These are phyloP conservation scores for Zootoca vivipara DNA, from an alignment of 2,113 vertebrate genomes.

Conservation along the genomic window DNA sequence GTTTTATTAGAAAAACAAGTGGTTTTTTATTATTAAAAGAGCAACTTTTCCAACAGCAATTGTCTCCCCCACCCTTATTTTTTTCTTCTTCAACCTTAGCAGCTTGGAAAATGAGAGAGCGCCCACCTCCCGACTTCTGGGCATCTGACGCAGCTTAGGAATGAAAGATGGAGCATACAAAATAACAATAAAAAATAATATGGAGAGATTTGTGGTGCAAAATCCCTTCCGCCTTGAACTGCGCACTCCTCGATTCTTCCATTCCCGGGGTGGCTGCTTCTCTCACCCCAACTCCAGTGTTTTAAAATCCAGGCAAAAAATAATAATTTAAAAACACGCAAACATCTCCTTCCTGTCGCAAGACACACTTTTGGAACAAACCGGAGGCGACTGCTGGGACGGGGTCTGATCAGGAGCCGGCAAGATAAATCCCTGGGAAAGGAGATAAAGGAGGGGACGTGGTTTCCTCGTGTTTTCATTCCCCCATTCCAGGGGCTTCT, in stretches of 20 bases:
- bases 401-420: conserved; percentile 50
- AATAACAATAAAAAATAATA: accelerated
- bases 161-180: not conserved
- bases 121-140: not conserved
- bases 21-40: conserved; percentile 73
- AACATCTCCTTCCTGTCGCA: not conserved
- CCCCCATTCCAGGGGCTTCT: too few species aligned
- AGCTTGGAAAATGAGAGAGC: not conserved
- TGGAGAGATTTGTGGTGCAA: not conserved
- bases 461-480: too few species aligned
- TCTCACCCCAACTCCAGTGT: conserved; percentile 5
- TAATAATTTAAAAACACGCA: conserved; percentile 22
- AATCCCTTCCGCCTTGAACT: too few species aligned
- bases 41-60: not conserved
- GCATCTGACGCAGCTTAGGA: accelerated
- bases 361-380: not conserved
- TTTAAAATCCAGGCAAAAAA: conserved; percentile 36
- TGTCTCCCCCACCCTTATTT: not conserved
- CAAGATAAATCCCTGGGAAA: conserved; percentile 73
- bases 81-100: conserved; percentile 10
- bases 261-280: not conserved
- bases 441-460: accelerated
- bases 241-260: too few species aligned
- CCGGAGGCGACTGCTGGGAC: accelerated
- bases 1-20: conserved; percentile 76